Evolutionary conservation across 2,113 vertebrate species (phyloP), one percentile per base, ranked within the genome.

Genomic region (Scartelaos histophorus): DNA sequence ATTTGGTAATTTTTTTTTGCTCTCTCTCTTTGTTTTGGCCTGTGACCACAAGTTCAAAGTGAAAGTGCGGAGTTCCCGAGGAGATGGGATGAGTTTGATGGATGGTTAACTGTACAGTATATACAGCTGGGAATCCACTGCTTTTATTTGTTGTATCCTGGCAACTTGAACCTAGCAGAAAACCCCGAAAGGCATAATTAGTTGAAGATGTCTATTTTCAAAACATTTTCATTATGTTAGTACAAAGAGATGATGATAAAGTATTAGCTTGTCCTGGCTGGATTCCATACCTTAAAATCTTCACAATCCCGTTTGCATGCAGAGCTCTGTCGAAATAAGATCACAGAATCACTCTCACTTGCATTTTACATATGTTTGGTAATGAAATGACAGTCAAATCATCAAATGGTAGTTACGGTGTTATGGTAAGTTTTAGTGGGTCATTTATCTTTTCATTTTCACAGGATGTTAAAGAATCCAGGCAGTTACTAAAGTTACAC

Each of bases 401-500:
- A 90, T 88, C 89, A 91, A 82, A 71, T 81, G 90, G 91, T 84
- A 85, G 88, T 93, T 91, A 91, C 82, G 58, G 78, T 57, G 49
- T 90, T 85, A 92, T 91, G 88, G 92, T 68, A 94, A 95, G 91
- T 78, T 86, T 77, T 88, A 92, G 90, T 82, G 90, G 89, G 90
- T 91, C 90, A 90, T 94, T 92, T 93, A 83, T 83, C 15, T 72
- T 68, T 54, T 64, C 76, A 82, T 74, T 61, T 86, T 66, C 78
- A 3, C 0, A 83, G 65, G 90, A 87, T 89, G 75, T 90, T 93
- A 91, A 19, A 13, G 57, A 92, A 93, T 89, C 72, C 71, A 67
- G 87, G 61, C 76, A 67, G 91, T 88, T 74, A 85, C 88, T 90
- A 80, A 53, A 29, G 66, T 78, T 85, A 74, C 89, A 94, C 90